A percentile compares a stretch with the other conserved stretches of the same genome.
Conservation (phyloP, 2,113 vertebrate species). For the Chitala chitala region DNA sequence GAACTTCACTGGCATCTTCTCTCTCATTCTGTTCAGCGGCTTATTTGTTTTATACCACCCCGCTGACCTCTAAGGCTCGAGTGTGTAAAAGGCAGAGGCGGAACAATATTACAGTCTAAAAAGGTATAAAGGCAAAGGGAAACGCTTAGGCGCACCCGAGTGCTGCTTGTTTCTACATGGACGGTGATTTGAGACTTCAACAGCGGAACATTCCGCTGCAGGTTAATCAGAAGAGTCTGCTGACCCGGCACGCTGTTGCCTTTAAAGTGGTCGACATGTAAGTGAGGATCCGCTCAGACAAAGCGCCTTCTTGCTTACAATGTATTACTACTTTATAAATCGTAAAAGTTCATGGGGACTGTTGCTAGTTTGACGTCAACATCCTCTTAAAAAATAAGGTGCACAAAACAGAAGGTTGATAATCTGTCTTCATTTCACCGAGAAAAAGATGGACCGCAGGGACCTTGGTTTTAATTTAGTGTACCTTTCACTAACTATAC, state of each 20-base stretch:
- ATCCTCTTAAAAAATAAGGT: not conserved
- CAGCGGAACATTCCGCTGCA: slow-evolving; percentile 34
- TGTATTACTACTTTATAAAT: not conserved
- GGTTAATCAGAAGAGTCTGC: slow-evolving; percentile 42
- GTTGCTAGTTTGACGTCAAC: not conserved
- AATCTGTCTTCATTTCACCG: no score
- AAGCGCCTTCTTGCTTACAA: not conserved
- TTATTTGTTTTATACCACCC: no score
- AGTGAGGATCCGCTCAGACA: not conserved
- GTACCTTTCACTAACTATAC: not conserved
- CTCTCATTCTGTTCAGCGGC: no score
- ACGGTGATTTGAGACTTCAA: slow-evolving; percentile 39
- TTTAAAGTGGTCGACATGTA: slow-evolving; percentile 38
- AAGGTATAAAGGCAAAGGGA: no score
- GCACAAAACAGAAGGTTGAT: not conserved
- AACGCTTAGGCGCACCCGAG: no score
- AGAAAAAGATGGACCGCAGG: not conserved
- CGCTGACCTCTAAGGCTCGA: no score
- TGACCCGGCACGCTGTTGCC: slow-evolving; percentile 35
- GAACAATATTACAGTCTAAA: no score
- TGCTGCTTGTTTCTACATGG: slow-evolving; percentile 15
- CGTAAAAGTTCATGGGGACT: not conserved
- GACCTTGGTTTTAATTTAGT: not conserved
- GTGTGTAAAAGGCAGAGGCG: no score
- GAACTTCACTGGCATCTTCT: no score